Conservation (phyloP, 2,113 vertebrate genomes). For the Ascaphus truei region DNA sequence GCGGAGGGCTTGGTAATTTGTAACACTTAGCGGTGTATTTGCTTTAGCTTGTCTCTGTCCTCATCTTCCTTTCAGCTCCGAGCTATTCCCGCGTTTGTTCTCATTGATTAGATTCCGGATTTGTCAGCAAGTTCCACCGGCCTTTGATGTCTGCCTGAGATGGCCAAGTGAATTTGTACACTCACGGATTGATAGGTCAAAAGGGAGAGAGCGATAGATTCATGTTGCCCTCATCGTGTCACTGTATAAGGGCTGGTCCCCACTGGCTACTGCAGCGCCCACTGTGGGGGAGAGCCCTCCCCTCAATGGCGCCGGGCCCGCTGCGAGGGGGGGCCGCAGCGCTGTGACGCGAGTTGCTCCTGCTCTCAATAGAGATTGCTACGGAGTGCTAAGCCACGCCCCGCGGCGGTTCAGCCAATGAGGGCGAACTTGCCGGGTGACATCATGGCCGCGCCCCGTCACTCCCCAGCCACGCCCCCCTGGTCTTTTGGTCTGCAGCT, state of each 20-base stretch:
- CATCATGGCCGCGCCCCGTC: too few relatives aligned
- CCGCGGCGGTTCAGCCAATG: too few relatives aligned
- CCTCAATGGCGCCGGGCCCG: too few relatives aligned
- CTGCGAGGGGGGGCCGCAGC: too few relatives aligned
- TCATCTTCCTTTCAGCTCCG: slow-evolving; percentile 55
- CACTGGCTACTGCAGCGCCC: too few relatives aligned
- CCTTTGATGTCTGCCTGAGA: slow-evolving; percentile 47
- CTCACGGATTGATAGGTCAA: slow-evolving; percentile 32
- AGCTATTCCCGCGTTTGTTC: slow-evolving; percentile 58
- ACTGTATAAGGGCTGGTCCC: neutral
- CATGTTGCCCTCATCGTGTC: neutral
- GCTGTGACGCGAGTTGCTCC: too few relatives aligned
- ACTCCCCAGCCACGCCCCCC: too few relatives aligned
- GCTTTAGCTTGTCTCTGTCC: slow-evolving; percentile 61
- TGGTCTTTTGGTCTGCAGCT: too few relatives aligned
- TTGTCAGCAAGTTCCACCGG: slow-evolving; percentile 57
- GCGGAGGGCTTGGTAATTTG: slow-evolving; percentile 62
- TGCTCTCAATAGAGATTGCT: too few relatives aligned
- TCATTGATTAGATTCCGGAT: slow-evolving; percentile 62
- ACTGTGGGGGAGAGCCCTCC: slow-evolving; percentile 27
- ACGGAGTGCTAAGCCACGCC: too few relatives aligned
- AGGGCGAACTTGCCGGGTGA: too few relatives aligned
- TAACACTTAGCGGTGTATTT: slow-evolving; percentile 66
- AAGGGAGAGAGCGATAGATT: slow-evolving; percentile 24
- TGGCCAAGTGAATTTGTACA: slow-evolving; percentile 54